Evolutionary conservation across 2,888 invertebrate genomes (phyloP).

Genomic region (Ethmia dodecea): DNA sequence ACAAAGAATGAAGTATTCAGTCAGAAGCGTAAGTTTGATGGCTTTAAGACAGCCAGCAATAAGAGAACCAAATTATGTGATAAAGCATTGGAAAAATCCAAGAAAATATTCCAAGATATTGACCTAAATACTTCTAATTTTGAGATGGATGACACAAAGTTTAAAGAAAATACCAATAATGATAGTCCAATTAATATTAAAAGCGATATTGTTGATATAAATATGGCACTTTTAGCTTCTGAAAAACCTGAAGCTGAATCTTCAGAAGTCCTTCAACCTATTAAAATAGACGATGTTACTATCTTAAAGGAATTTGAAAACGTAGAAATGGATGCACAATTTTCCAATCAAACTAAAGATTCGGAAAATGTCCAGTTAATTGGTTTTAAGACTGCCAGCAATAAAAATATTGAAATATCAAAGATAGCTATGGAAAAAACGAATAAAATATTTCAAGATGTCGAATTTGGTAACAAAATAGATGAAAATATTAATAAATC

Average conservation of each 20-base stretch:
- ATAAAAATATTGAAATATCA: constrained; percentile 36
- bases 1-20: too few species aligned
- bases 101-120: constrained; percentile 32
- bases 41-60: constrained; percentile 50
- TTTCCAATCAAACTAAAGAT: too few species aligned
- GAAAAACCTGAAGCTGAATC: too few species aligned
- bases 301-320: constrained; percentile 18
- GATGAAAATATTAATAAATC: too few species aligned
- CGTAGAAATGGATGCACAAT: constrained; percentile 34
- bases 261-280: background rate
- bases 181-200: too few species aligned
- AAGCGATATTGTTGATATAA: too few species aligned
- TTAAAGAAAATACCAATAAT: too few species aligned
- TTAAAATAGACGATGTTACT: constrained; percentile 13
- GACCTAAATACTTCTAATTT: too few species aligned
- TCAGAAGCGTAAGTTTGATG: constrained; percentile 19
- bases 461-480: constrained; percentile 11
- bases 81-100: constrained; percentile 26
- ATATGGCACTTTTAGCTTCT: too few species aligned
- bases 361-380: too few species aligned
- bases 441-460: constrained; percentile 29
- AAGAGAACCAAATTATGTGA: constrained; percentile 41
- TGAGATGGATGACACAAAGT: too few species aligned
- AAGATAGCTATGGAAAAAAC: constrained; percentile 23
- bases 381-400: constrained; percentile 42